Evolutionary conservation across 2,888 invertebrate species (phyloP).

Genomic region (Urechis unicinctus): DNA sequence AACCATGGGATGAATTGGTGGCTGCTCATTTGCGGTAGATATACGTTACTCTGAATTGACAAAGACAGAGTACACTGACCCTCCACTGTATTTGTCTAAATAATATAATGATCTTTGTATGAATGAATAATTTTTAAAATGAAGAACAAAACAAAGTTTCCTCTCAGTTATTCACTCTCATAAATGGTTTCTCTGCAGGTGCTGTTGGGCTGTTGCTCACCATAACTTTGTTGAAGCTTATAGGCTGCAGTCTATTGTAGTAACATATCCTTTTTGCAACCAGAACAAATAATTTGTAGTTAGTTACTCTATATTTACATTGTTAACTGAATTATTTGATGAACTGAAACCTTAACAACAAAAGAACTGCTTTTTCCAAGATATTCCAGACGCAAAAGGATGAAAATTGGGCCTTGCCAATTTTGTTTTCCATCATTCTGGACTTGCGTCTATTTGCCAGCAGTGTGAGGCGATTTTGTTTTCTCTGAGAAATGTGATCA

Average conservation of each 20-base stretch:
- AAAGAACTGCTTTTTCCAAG: constrained; percentile 62
- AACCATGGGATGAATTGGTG: constrained; percentile 71
- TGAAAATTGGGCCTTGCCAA: constrained; percentile 93
- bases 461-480: constrained; percentile 40
- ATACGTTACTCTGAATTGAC: background rate
- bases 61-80: background rate
- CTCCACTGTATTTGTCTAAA: too few relatives aligned
- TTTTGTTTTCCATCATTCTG: constrained; percentile 82
- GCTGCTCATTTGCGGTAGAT: constrained; percentile 68
- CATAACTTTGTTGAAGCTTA: constrained; percentile 62
- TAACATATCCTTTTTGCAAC: constrained; percentile 57
- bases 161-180: background rate
- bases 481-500: too few relatives aligned
- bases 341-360: background rate
- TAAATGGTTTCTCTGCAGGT: constrained; percentile 47
- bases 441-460: constrained; percentile 71
- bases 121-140: background rate
- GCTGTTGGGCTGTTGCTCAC: constrained; percentile 54
- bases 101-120: background rate
- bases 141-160: too few relatives aligned
- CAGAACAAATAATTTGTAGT: too few relatives aligned
- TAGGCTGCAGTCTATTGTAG: constrained; percentile 69
- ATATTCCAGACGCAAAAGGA: constrained; percentile 82
- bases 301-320: too few relatives aligned
- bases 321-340: background rate